phyloP scores from a whole-genome alignment of 2,113 vertebrate species.

The Dromaius novaehollandiae region DNA sequence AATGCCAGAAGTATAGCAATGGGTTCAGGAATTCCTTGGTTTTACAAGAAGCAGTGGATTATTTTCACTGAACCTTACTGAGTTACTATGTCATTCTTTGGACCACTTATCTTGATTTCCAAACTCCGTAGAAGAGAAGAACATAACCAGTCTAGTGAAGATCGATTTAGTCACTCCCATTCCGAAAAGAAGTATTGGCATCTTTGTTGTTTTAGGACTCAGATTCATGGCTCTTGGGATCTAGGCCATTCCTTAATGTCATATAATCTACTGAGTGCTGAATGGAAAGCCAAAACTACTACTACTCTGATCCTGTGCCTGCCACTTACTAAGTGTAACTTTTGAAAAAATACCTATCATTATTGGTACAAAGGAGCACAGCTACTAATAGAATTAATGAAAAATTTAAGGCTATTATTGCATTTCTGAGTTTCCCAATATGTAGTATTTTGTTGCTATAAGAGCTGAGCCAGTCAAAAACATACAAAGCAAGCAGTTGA shows the following conservation, averaged over 20 bases:
- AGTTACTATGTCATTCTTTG: neutral
- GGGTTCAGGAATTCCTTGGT: neutral
- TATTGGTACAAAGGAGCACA: neutral
- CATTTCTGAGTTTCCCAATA: fast-evolving
- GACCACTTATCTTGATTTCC: neutral
- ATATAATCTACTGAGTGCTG: neutral
- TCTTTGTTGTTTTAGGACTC: constrained; percentile 34
- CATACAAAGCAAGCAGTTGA: no score
- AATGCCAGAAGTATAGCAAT: neutral
- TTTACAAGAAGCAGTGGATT: neutral
- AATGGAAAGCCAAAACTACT: neutral
- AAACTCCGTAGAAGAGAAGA: neutral
- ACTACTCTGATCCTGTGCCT: neutral
- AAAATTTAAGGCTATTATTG: neutral
- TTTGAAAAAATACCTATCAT: neutral
- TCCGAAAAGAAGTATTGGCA: neutral
- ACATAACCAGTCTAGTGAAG: neutral
- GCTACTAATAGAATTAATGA: neutral
- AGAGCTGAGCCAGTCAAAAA: neutral
- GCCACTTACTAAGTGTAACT: neutral
- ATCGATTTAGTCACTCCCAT: neutral
- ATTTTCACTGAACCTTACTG: neutral
- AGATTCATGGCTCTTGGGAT: neutral
- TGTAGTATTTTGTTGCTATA: neutral
- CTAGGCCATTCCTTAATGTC: neutral